phyloP scores from a whole-genome alignment of 2,888 invertebrate genomes.

The Chesias legatella region DNA sequence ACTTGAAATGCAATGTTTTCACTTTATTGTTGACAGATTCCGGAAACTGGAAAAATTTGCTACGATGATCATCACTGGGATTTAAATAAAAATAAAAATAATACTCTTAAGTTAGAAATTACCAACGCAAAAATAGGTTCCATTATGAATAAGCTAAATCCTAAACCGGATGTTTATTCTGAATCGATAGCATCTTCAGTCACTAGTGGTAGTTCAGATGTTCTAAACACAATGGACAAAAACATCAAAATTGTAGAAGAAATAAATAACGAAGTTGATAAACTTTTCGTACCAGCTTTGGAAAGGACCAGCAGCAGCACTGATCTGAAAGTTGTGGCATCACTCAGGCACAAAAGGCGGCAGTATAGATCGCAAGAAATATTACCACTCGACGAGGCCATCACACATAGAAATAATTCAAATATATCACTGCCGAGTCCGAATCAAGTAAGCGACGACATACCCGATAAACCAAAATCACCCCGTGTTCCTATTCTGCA shows the following conservation, averaged over 20 bases:
- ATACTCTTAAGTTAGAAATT: conserved; percentile 10
- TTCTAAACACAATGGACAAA: conserved; percentile 51
- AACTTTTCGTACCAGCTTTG: conserved; percentile 60
- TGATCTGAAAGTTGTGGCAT: conserved; percentile 62
- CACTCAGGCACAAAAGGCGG: conserved; percentile 59
- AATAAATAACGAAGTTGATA: conserved; percentile 67
- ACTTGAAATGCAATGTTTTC: background rate
- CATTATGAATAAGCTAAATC: conserved; percentile 53
- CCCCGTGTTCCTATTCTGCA: conserved; percentile 55
- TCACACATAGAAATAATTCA: conserved; percentile 28
- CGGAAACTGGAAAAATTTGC: conserved; percentile 55
- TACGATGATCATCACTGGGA: conserved; percentile 61
- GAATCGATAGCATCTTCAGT: conserved; percentile 55
- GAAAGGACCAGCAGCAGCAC: conserved; percentile 69
- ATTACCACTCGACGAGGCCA: conserved; percentile 47
- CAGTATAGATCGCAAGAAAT: conserved; percentile 75
- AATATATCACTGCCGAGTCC: conserved; percentile 39
- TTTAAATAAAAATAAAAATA: conserved; percentile 31
- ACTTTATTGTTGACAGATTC: conserved; percentile 39
- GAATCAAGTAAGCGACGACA: conserved; percentile 42
- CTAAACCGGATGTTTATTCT: conserved; percentile 48
- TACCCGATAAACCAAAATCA: conserved; percentile 39
- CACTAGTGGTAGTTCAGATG: conserved; percentile 61
- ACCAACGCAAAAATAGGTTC: conserved; percentile 58
- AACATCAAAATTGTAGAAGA: conserved; percentile 50